Conservation (phyloP, 2,888 invertebrate genomes). For the Zaprionus obscuricornis region DNA sequence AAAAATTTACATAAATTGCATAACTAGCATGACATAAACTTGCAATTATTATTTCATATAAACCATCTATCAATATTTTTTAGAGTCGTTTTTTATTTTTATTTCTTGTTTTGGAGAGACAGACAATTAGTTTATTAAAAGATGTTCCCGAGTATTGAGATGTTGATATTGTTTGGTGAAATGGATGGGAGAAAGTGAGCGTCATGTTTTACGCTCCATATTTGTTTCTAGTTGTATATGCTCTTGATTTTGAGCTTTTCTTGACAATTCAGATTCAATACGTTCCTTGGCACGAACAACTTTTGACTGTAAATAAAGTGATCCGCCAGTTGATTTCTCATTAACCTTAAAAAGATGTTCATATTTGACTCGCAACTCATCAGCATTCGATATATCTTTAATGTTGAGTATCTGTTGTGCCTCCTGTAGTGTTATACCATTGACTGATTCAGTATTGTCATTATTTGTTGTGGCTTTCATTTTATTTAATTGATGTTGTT, state of each 20-base stretch:
- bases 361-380: constrained; percentile 90
- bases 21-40: too few species aligned
- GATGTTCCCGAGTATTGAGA: too few species aligned
- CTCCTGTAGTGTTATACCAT: constrained; percentile 86
- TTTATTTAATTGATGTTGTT: constrained; percentile 86
- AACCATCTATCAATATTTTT: background rate
- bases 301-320: constrained; percentile 98
- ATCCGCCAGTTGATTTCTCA: constrained; percentile 96
- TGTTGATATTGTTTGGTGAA: too few species aligned
- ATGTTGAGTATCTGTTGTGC: constrained; percentile 97
- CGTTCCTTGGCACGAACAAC: constrained; percentile 96
- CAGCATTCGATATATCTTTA: constrained; percentile 86
- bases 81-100: background rate
- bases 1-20: too few species aligned
- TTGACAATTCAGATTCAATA: constrained; percentile 88
- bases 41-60: constrained; percentile 6
- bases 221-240: background rate
- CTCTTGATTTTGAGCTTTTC: background rate
- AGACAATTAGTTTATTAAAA: too few species aligned
- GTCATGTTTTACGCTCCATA: background rate
- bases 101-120: too few species aligned
- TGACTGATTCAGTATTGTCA: constrained; percentile 57
- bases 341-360: constrained; percentile 94
- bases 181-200: too few species aligned
- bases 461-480: constrained; percentile 85